Percentiles rank a stretch among this genome's conserved stretches.
These are phyloP conservation scores for Caloenas nicobarica DNA, from an alignment of 2,113 vertebrate genomes.

Conservation along the genomic window DNA sequence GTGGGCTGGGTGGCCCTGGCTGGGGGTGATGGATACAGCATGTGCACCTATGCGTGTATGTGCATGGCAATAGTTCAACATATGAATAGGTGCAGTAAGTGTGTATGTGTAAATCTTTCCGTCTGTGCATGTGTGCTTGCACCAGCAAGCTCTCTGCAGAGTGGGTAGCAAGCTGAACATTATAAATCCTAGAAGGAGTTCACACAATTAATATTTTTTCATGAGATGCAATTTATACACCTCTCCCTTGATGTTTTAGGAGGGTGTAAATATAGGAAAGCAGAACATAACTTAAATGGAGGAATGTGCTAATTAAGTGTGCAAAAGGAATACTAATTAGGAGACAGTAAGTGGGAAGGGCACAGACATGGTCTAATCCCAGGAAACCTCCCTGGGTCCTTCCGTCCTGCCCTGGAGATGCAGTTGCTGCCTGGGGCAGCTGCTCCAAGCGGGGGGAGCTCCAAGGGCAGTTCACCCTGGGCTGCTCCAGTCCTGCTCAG, in stretches of 20 bases:
- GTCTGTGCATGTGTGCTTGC: not conserved
- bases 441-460: fast-evolving
- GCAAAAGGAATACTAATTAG: constrained; percentile 42
- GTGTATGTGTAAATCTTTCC: not conserved
- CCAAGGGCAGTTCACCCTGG: fast-evolving
- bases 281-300: constrained; percentile 17
- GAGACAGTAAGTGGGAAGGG: fast-evolving
- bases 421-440: not conserved
- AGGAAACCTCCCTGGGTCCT: not conserved
- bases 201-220: constrained; percentile 4
- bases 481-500: not conserved
- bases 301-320: constrained; percentile 41
- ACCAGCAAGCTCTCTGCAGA: fast-evolving
- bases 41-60: fast-evolving
- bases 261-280: constrained; percentile 27
- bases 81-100: fast-evolving
- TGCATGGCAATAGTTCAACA: fast-evolving
- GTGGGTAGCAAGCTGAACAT: not conserved
- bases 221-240: not conserved
- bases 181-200: not conserved
- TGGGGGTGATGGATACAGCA: fast-evolving
- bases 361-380: not conserved
- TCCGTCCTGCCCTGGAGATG: not conserved
- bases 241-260: constrained; percentile 43
- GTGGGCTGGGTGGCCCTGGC: not conserved